Conservation (phyloP, 2,888 invertebrate genomes). For the Lomographa bimaculata region DNA sequence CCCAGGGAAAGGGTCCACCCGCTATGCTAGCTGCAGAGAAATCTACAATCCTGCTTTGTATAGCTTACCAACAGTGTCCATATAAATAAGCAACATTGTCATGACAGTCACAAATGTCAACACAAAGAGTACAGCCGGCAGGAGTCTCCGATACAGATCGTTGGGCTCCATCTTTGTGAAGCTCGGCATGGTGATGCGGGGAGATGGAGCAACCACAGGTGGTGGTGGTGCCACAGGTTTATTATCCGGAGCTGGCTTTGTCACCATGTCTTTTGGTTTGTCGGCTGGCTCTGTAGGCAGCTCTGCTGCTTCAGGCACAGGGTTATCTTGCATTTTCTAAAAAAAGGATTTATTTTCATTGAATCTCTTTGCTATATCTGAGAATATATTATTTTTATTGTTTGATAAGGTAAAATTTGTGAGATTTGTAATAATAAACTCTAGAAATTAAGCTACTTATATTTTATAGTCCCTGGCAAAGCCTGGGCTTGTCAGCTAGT, state of each 20-base stretch:
- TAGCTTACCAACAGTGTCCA: constrained; percentile 90
- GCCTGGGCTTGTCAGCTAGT: no score
- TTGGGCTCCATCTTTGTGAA: constrained; percentile 70
- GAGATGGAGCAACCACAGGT: constrained; percentile 37
- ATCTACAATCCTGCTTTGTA: no score
- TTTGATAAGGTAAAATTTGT: no score
- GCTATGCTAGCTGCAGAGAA: no score
- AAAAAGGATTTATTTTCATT: constrained; percentile 37
- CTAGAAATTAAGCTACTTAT: no score
- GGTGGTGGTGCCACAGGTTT: constrained; percentile 32
- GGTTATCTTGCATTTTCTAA: constrained; percentile 64
- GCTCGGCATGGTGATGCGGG: constrained; percentile 51
- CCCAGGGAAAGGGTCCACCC: no score
- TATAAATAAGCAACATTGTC: constrained; percentile 90
- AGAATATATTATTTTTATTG: no score
- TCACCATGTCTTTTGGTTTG: constrained; percentile 43
- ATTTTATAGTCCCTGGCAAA: no score
- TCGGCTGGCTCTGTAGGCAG: constrained; percentile 33
- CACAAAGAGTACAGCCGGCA: constrained; percentile 89
- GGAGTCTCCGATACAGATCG: constrained; percentile 75
- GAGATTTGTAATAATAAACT: no score
- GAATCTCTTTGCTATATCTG: no score
- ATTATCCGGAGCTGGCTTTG: constrained; percentile 37
- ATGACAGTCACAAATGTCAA: constrained; percentile 92
- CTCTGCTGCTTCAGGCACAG: constrained; percentile 41